Evolutionary conservation across 1,140 invertebrate species (phyloP), one percentile per base, ranked within the genome.

Genomic region (Epicauta chinensis): DNA sequence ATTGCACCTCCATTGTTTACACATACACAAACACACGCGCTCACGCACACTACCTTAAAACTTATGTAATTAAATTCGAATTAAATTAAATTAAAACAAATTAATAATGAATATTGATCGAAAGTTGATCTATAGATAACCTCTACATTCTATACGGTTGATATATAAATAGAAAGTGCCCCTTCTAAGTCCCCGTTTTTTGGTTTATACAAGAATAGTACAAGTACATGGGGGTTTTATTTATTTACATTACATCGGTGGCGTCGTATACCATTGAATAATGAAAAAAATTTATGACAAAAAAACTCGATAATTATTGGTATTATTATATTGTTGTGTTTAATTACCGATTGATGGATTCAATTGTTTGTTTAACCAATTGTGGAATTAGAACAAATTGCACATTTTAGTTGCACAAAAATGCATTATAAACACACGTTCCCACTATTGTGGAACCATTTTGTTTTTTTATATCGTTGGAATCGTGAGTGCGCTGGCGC

Each of bases 401-500:
- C 44, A 59, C 62, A 44, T 38, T 47, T 39, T 55, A 60, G 57
- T 60, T 60, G 45, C 46, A 53, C 40, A 38, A 64, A 67, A 65
- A 65, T 59, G 59, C 58, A 65, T 59, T 58, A 62, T 65, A 68
- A 69, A 69, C 60, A 63, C 64, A 65, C 23, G 23, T 59, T 63
- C 55, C 38, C 55, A 38, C 35, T 58, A 63, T 36, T 55, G 16
- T 52, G 64, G 55, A 65, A 69, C 67, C 67, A 69, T 69, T 67
- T 69, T 69, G 67, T 68, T 69, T 68, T 63, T 69, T 66, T 38
- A 43, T 47, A 54, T 59, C 56, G 56, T 59, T 56, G n/a, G n/a
- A n/a, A n/a, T n/a, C n/a, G n/a, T n/a, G n/a, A n/a, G n/a, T n/a
- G n/a, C n/a, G n/a, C n/a, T n/a, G n/a, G n/a, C n/a, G n/a, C n/a